A percentile compares a stretch with the other conserved stretches of the same genome.
Conservation (phyloP, 2,113 vertebrate genomes). For the Epinephelus lanceolatus region DNA sequence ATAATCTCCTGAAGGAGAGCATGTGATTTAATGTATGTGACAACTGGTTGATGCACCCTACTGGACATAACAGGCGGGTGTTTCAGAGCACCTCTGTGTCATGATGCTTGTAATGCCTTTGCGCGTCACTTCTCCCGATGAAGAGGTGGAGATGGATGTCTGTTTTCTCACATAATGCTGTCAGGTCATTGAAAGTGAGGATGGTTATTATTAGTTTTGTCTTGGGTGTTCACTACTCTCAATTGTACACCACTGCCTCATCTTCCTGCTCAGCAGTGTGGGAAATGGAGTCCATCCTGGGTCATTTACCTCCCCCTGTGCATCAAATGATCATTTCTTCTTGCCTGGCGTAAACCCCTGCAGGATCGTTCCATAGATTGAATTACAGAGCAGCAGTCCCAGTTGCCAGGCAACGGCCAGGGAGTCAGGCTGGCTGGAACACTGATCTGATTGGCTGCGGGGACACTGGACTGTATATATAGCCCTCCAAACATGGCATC, state of each 20-base stretch:
- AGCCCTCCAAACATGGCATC: constrained; percentile 34
- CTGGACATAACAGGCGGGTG: constrained; percentile 6
- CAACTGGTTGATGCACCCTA: constrained; percentile 36
- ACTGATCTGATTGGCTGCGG: constrained; percentile 62
- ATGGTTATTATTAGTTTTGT: neutral
- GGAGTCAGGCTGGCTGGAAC: constrained; percentile 44
- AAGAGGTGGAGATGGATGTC: neutral
- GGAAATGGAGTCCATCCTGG: constrained; percentile 65
- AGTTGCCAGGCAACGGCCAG: constrained; percentile 77
- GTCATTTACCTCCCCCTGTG: constrained; percentile 42
- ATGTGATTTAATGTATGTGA: constrained; percentile 53
- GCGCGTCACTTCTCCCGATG: neutral
- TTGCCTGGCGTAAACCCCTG: constrained; percentile 42
- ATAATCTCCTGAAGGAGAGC: constrained; percentile 34
- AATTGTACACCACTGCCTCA: neutral
- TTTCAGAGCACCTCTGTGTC: constrained; percentile 26
- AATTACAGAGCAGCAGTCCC: constrained; percentile 61
- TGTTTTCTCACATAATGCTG: neutral
- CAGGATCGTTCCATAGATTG: constrained; percentile 52
- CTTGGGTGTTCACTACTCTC: neutral
- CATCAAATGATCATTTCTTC: constrained; percentile 32
- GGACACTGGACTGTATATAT: constrained; percentile 20
- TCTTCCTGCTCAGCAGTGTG: constrained; percentile 60
- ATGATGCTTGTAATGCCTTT: constrained; percentile 28
- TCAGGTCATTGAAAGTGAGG: neutral